These are phyloP conservation scores for Teleogryllus occipitalis DNA, from an alignment of 1,140 invertebrate species.

Conservation along the genomic window DNA sequence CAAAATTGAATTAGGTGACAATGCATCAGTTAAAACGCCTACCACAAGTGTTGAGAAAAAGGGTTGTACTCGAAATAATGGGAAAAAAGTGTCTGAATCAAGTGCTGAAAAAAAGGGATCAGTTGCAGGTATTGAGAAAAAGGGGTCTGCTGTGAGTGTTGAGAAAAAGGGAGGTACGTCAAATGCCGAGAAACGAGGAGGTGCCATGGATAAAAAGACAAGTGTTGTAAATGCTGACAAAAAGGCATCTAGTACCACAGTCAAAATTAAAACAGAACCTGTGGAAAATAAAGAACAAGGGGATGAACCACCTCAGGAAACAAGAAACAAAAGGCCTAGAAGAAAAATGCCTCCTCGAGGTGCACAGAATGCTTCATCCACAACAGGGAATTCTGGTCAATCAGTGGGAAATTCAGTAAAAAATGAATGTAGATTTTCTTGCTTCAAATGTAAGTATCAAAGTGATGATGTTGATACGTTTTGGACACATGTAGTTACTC, in stretches of 20 bases:
- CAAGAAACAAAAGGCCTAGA: not conserved
- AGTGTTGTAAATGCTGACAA: no score
- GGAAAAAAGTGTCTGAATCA: not conserved
- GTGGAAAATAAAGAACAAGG: not conserved
- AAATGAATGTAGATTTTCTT: not conserved
- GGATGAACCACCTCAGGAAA: not conserved
- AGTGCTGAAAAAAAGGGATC: not conserved
- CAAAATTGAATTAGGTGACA: not conserved
- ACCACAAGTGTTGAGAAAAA: not conserved
- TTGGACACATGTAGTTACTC: not conserved
- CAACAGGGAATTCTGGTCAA: not conserved
- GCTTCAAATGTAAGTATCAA: conserved; percentile 2
- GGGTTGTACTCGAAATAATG: not conserved
- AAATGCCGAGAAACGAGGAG: no score
- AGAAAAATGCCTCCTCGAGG: not conserved
- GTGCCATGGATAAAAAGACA: no score
- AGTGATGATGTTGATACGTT: not conserved
- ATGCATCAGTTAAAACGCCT: not conserved
- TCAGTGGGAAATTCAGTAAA: not conserved
- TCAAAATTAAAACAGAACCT: not conserved
- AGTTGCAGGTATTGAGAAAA: not conserved
- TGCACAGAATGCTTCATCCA: not conserved
- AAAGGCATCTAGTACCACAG: no score
- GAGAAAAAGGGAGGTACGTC: no score
- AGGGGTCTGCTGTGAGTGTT: not conserved